Percentiles rank a stretch among this genome's conserved stretches.
Conservation (phyloP, 1,140 invertebrate genomes). For the Phymastichus coffea region DNA sequence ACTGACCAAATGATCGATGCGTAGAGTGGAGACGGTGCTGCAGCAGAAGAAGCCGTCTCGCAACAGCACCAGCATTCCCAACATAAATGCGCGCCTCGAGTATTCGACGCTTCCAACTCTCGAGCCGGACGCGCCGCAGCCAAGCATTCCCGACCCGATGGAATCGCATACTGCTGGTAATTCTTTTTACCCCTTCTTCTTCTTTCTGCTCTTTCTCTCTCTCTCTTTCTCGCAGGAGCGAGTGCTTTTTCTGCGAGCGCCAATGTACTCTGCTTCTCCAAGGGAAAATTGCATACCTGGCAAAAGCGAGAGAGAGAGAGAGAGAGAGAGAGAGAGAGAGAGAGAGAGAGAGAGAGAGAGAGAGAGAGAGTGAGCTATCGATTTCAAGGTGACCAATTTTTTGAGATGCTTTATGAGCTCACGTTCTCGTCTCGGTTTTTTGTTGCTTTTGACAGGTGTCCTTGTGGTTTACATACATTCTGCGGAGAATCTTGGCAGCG, state of each 20-base stretch:
- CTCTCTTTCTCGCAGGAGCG: neutral
- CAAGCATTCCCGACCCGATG: constrained; percentile 33
- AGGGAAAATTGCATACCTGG: too few species aligned
- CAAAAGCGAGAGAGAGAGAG: too few species aligned
- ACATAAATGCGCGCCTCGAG: constrained; percentile 53
- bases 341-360: too few species aligned
- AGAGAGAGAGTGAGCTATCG: too few species aligned
- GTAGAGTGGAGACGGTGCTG: constrained; percentile 56
- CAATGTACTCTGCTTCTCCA: too few species aligned
- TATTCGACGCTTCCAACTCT: constrained; percentile 55
- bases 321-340: too few species aligned
- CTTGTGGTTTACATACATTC: constrained; percentile 60
- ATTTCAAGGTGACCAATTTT: too few species aligned
- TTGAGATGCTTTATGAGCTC: too few species aligned
- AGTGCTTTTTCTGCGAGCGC: too few species aligned
- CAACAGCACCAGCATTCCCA: constrained; percentile 47
- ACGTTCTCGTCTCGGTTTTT: too few species aligned
- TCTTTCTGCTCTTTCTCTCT: neutral
- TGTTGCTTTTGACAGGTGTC: constrained; percentile 50
- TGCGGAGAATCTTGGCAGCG: constrained; percentile 55
- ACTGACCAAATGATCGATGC: too few species aligned
- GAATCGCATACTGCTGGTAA: constrained; percentile 39
- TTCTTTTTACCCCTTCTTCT: neutral
- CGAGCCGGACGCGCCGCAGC: constrained; percentile 45
- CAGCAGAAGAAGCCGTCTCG: constrained; percentile 55